These are phyloP conservation scores for Rhagium mordax DNA, from an alignment of 2,888 invertebrate species.

Conservation along the genomic window DNA sequence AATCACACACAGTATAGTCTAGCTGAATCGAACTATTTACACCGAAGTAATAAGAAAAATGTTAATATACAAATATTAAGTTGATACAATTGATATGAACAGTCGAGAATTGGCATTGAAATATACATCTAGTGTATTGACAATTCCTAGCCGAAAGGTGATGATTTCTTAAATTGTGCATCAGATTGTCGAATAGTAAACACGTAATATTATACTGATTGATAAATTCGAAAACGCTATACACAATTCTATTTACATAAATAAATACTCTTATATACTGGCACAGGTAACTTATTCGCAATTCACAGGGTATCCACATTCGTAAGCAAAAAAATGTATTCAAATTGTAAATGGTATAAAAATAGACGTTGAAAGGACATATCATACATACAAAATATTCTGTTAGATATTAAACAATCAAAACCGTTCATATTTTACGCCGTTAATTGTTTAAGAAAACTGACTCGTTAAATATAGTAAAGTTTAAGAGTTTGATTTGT, in stretches of 20 bases:
- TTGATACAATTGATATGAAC: conserved; percentile 54
- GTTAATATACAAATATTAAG: conserved; percentile 60
- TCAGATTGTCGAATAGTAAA: conserved; percentile 65
- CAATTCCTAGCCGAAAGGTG: conserved; percentile 49
- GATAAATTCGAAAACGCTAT: conserved; percentile 54
- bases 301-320: conserved; percentile 42
- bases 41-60: conserved; percentile 61
- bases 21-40: conserved; percentile 63
- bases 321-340: conserved; percentile 1
- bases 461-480: too few species aligned
- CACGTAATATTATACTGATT: conserved; percentile 53
- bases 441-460: too few species aligned
- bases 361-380: too few species aligned
- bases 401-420: too few species aligned
- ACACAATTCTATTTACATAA: conserved; percentile 37
- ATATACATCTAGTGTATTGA: conserved; percentile 57
- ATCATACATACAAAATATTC: too few species aligned
- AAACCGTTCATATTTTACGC: too few species aligned
- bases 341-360: too few species aligned
- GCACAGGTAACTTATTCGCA: conserved; percentile 27
- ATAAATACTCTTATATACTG: conserved; percentile 15
- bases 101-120: conserved; percentile 52
- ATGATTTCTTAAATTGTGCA: conserved; percentile 59
- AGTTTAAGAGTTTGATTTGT: too few species aligned
- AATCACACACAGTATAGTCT: conserved; percentile 56